Evolutionary conservation across 2,797 vertebrate species (phyloP), one percentile per base, ranked within the genome.

Genomic region (Hemibagrus guttatus): DNA sequence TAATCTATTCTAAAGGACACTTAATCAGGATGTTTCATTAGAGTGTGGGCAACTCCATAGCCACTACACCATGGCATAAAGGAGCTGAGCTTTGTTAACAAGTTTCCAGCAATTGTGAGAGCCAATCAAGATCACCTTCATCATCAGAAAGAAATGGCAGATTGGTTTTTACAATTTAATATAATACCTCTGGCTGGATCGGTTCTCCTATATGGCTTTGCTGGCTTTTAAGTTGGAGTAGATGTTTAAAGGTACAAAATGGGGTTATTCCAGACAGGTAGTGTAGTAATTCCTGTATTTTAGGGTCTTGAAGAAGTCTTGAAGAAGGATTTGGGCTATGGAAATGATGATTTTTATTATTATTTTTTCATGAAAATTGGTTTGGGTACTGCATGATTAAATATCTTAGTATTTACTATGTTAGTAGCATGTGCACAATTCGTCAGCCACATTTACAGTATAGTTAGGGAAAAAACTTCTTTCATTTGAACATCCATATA

Each of bases 21-120:
- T 89, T 83, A 31, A 75, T 75, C 35, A 79, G 72, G 58, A 88
- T 74, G 52, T 87, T 75, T 88, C 49, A 88, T 86, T 84, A 82
- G 31, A 52, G 42, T 64, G n/a, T 69, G 61, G 54, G 56, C 21
- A 78, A 35, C 74, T 74, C 64, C 42, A 28, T 35, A 56, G 56
- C 56, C 31, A 23, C 76, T 39, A 26, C 12, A 13, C 28, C 4
- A 35, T 58, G 28, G 54, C 54, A 21, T 17, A 58, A 58, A 58
- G 19, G 54, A 78, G 54, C 11, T 21, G 4, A 58, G 19, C 8
- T 35, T 39, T 58, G 28, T 58, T 58, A 58, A 35, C 16, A 58
- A 56, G 54, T 31, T 35, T 9, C 17, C 16, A 56, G 11, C 19
- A 58, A 78, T 78, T 19, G 19, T 78, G 52, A 11, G 16, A 58